Evolutionary conservation across 2,113 vertebrate species (phyloP).

Genomic region (Uropsilus gracilis): DNA sequence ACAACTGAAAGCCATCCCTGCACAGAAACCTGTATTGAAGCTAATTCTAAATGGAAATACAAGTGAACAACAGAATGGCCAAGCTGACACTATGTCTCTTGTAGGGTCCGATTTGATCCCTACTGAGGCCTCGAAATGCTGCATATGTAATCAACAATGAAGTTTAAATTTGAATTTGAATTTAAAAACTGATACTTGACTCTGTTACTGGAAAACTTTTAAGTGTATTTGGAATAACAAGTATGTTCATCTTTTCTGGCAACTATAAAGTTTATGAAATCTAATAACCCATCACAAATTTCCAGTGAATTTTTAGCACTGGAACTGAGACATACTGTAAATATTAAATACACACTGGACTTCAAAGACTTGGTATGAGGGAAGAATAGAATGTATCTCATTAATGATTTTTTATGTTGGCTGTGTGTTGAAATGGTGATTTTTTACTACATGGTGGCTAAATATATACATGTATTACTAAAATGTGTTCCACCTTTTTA

Average conservation of each 20-base stretch:
- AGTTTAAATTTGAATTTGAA: background rate
- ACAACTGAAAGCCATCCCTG: background rate
- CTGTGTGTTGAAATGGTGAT: background rate
- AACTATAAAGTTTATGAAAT: background rate
- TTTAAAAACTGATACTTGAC: background rate
- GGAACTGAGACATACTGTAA: background rate
- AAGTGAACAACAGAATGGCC: background rate
- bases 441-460: background rate
- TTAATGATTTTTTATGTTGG: background rate
- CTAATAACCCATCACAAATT: background rate
- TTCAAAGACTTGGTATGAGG: background rate
- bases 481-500: background rate
- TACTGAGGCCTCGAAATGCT: background rate
- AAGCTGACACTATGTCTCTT: fast-evolving
- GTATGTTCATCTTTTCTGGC: background rate
- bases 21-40: background rate
- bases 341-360: background rate
- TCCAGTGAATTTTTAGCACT: background rate
- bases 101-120: fast-evolving
- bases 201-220: background rate
- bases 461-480: background rate
- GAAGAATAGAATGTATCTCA: background rate
- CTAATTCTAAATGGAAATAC: background rate
- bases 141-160: background rate
- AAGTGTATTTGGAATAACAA: background rate